Conservation (phyloP, 2,888 invertebrate genomes). For the Spatulosminthurus flaviceps region DNA sequence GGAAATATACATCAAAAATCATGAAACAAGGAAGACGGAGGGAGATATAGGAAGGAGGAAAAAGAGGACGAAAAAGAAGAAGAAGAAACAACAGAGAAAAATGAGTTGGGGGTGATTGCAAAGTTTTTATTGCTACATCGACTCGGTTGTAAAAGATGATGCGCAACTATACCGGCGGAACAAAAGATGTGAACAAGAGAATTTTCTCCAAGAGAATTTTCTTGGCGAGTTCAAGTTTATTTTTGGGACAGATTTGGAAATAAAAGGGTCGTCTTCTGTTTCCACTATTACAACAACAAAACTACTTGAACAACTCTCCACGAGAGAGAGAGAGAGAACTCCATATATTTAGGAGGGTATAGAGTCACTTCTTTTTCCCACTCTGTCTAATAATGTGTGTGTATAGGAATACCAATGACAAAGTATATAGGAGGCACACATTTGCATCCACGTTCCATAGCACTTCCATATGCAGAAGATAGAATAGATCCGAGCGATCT, state of each 20-base stretch:
- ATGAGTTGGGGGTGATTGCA: conserved; percentile 43
- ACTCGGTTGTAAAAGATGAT: conserved; percentile 45
- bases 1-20: background rate
- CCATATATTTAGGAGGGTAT: too few relatives aligned
- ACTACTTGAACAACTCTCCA: conserved; percentile 7
- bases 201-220: conserved; percentile 27
- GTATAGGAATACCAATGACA: too few relatives aligned
- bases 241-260: conserved; percentile 50
- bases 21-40: background rate
- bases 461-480: too few relatives aligned
- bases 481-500: too few relatives aligned
- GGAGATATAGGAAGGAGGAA: background rate
- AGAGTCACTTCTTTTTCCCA: too few relatives aligned
- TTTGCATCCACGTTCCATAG: too few relatives aligned
- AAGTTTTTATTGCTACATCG: conserved; percentile 44
- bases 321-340: conserved; percentile 20
- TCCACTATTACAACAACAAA: conserved; percentile 44
- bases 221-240: conserved; percentile 44
- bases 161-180: conserved; percentile 39
- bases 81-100: conserved; percentile 23
- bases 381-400: too few relatives aligned
- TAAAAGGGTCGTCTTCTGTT: conserved; percentile 43
- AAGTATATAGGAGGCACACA: too few relatives aligned
- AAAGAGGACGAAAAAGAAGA: background rate
- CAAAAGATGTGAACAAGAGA: conserved; percentile 43